Evolutionary conservation across 2,797 vertebrate genomes (phyloP).

Genomic region (Sebastes melanostomus): DNA sequence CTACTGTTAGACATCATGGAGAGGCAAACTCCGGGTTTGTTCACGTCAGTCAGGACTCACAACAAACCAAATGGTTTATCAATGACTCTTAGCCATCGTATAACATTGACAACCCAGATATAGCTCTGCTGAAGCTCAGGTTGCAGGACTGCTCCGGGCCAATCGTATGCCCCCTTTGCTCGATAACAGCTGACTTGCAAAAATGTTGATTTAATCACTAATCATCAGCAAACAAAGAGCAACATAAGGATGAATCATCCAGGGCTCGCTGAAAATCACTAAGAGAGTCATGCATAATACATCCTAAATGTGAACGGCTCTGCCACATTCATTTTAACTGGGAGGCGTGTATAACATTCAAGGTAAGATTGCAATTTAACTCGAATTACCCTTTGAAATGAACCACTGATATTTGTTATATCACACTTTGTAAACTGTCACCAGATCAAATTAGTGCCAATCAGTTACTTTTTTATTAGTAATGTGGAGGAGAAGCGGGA

Average conservation of each 20-base stretch:
- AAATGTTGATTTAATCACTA: slow-evolving; percentile 18
- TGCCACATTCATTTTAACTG: not conserved
- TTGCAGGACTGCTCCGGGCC: not conserved
- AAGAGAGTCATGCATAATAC: not conserved
- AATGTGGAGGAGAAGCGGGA: slow-evolving; percentile 18
- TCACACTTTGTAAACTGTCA: not conserved
- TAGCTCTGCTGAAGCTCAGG: not conserved
- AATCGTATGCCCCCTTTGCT: not conserved
- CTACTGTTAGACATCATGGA: not conserved
- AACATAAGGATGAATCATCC: slow-evolving; percentile 11
- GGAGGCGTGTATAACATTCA: not conserved
- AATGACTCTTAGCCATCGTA: not conserved
- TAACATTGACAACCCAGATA: not conserved
- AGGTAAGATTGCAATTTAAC: not conserved
- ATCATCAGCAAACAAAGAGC: slow-evolving; percentile 14
- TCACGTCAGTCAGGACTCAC: not conserved
- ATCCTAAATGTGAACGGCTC: not conserved
- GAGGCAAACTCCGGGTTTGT: not conserved
- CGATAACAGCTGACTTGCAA: not conserved
- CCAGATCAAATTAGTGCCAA: slow-evolving; percentile 25
- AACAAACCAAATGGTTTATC: not conserved
- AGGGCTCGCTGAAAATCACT: not conserved
- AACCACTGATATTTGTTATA: not conserved
- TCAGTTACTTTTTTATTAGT: slow-evolving; percentile 28
- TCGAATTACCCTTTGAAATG: not conserved